These are phyloP conservation scores for Eumerus sabulonum DNA, from an alignment of 2,888 invertebrate species.

Conservation along the genomic window DNA sequence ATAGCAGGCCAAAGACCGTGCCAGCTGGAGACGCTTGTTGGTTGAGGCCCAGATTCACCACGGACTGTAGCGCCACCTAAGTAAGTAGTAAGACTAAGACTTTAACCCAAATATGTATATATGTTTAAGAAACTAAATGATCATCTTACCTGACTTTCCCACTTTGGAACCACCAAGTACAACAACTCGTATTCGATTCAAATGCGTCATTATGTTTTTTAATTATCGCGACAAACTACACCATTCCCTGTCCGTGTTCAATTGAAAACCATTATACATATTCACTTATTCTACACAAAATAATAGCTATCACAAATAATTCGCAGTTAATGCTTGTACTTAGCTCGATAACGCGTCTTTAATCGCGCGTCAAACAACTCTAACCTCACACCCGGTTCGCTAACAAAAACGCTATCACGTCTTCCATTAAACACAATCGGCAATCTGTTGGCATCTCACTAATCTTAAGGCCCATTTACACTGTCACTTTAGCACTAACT, in stretches of 20 bases:
- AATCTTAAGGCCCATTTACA: constrained; percentile 49
- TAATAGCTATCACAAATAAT: constrained; percentile 4
- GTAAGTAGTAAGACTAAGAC: too few relatives aligned
- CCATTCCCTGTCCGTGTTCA: constrained; percentile 42
- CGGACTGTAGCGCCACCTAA: too few relatives aligned
- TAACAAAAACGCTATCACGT: constrained; percentile 1
- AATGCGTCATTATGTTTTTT: constrained; percentile 83
- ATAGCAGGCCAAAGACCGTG: too few relatives aligned
- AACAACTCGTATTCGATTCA: constrained; percentile 89
- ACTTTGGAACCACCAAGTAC: constrained; percentile 88
- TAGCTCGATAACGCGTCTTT: constrained; percentile 5
- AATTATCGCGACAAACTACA: constrained; percentile 42
- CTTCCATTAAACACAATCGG: constrained; percentile 43
- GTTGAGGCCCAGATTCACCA: too few relatives aligned
- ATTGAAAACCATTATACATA: constrained; percentile 40
- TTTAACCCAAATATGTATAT: background rate
- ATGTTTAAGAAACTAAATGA: background rate
- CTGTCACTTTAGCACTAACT: constrained; percentile 56
- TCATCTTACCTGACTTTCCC: constrained; percentile 86
- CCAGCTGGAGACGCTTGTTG: too few relatives aligned
- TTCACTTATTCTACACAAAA: constrained; percentile 18
- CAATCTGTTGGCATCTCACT: constrained; percentile 32
- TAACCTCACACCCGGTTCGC: constrained; percentile 25
- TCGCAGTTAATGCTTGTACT: background rate
- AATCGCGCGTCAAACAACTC: constrained; percentile 4